A percentile compares a stretch with the other conserved stretches of the same genome.
Conservation (phyloP, 1,140 invertebrate species). For the Ganaspis sp. region DNA sequence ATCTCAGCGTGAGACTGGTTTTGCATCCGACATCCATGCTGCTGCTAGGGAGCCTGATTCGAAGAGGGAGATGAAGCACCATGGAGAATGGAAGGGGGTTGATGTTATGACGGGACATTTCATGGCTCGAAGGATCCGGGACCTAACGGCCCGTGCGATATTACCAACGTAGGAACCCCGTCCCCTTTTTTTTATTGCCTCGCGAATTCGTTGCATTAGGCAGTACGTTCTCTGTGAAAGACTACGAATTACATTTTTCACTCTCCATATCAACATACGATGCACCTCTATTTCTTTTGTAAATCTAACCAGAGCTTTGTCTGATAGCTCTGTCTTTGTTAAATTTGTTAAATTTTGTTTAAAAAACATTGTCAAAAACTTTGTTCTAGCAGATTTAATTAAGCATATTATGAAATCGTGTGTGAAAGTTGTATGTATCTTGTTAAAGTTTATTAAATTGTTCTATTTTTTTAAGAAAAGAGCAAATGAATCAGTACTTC, state of each 20-base stretch:
- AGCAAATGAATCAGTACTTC: no score
- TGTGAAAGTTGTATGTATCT: no score
- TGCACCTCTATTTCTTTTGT: background rate
- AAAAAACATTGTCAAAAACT: no score
- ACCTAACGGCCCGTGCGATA: constrained; percentile 71
- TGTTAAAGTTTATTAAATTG: no score
- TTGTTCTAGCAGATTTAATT: no score
- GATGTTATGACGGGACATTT: constrained; percentile 75
- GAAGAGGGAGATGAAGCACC: constrained; percentile 58
- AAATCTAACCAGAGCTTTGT: background rate
- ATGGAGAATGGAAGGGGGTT: constrained; percentile 60
- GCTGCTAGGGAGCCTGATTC: constrained; percentile 54
- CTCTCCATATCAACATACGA: background rate
- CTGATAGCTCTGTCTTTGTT: no score
- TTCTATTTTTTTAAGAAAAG: no score
- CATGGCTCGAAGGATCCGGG: constrained; percentile 69
- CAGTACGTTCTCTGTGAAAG: constrained; percentile 4
- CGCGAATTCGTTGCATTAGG: constrained; percentile 55
- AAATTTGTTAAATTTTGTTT: no score
- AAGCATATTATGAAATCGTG: no score
- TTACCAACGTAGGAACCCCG: constrained; percentile 60
- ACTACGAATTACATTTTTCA: constrained; percentile 6
- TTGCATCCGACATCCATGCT: constrained; percentile 52
- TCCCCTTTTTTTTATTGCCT: constrained; percentile 48
- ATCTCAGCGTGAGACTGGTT: constrained; percentile 57